These are phyloP conservation scores for Apodemia zela DNA, from an alignment of 2,888 invertebrate species.

Conservation along the genomic window DNA sequence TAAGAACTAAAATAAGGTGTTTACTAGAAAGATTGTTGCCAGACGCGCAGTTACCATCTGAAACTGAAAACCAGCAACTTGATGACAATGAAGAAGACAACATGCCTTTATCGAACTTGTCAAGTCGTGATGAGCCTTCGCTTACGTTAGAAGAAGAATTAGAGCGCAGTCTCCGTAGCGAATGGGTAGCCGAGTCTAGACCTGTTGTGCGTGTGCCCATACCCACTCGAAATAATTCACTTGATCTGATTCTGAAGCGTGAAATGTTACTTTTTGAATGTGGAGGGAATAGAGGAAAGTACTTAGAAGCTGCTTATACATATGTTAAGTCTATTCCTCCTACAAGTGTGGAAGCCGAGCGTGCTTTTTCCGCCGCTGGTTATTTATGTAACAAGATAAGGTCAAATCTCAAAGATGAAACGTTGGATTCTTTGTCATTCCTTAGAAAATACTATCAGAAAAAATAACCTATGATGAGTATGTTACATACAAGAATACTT, in stretches of 20 bases:
- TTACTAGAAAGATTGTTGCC: too few relatives aligned
- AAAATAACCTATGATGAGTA: neutral
- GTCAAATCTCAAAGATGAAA: neutral
- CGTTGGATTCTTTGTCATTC: conserved; percentile 6
- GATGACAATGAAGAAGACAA: neutral
- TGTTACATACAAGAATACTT: too few relatives aligned
- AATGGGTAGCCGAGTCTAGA: neutral
- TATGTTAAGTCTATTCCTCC: neutral
- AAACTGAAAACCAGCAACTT: too few relatives aligned
- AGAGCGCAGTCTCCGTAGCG: neutral
- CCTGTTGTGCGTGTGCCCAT: neutral
- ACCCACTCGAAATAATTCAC: too few relatives aligned
- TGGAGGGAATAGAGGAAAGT: neutral
- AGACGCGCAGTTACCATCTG: too few relatives aligned
- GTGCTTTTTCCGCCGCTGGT: conserved; percentile 1
- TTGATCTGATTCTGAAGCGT: neutral
- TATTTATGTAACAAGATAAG: conserved; percentile 9
- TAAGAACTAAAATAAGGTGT: too few relatives aligned
- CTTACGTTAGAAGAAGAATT: neutral
- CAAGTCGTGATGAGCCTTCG: neutral
- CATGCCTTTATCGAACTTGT: conserved; percentile 2
- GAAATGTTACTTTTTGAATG: neutral
- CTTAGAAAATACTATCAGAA: neutral
- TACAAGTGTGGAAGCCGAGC: conserved; percentile 13
- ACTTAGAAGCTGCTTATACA: neutral